Conservation (phyloP, 2,797 vertebrate genomes). For the Chromis chromis region DNA sequence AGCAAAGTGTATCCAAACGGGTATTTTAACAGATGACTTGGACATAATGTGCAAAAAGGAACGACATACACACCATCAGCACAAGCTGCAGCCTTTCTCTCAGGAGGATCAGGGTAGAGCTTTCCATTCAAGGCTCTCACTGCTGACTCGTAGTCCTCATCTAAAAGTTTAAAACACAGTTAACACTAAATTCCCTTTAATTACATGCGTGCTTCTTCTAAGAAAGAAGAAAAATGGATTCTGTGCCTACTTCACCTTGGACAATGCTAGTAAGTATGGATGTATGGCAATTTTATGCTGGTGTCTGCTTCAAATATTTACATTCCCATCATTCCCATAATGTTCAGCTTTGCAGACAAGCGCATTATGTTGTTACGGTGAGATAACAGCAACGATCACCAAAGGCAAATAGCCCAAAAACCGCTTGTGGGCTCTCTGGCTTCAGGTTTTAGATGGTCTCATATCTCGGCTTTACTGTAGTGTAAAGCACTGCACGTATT, state of each 20-base stretch:
- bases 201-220: background rate
- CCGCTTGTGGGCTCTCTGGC: too few species aligned
- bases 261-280: background rate
- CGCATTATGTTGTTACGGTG: background rate
- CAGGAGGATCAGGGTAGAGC: conserved; percentile 87
- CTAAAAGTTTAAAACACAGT: conserved; percentile 76
- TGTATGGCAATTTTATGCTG: too few species aligned
- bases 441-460: too few species aligned
- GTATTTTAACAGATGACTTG: background rate
- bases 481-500: background rate
- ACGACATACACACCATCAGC: conserved; percentile 61
- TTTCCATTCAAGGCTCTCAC: conserved; percentile 93
- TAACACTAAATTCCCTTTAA: background rate
- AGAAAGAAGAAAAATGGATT: background rate
- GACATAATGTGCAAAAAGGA: background rate
- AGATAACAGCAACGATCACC: background rate
- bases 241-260: background rate
- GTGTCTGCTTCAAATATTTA: too few species aligned
- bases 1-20: background rate
- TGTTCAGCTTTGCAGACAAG: too few species aligned
- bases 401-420: too few species aligned
- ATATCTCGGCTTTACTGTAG: too few species aligned
- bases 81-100: conserved; percentile 40
- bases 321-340: too few species aligned
- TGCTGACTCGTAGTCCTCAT: conserved; percentile 95